phyloP scores from a whole-genome alignment of 35 echinoderm and acorn worm genomes.

The Ophiothrix spiculata region DNA sequence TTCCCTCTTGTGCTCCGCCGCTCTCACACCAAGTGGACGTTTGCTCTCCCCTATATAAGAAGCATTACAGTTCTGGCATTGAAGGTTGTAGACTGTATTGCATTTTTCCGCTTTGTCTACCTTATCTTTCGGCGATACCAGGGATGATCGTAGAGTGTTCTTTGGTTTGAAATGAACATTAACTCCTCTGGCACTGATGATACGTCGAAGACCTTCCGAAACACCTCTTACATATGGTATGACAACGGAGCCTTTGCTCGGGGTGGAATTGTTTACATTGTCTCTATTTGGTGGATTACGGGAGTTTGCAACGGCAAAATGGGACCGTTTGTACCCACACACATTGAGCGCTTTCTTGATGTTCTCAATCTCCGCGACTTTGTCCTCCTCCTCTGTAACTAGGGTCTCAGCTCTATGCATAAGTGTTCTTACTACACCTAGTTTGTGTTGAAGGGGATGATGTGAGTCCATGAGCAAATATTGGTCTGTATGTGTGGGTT shows the following conservation, averaged over 20 bases:
- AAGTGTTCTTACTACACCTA: constrained; percentile 23
- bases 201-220: neutral
- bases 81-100: neutral
- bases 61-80: neutral
- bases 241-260: neutral
- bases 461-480: constrained; percentile 13
- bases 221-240: neutral
- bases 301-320: constrained; percentile 1
- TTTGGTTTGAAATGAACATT: too few relatives aligned
- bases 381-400: constrained; percentile 26
- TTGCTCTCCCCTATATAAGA: neutral
- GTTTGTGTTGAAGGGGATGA: constrained; percentile 23
- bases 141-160: too few relatives aligned
- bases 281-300: constrained; percentile 2
- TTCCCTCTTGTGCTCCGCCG: neutral
- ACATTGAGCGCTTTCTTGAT: neutral
- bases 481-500: constrained; percentile 27
- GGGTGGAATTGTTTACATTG: neutral
- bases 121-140: neutral
- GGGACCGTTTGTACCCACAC: constrained; percentile 19
- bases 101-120: neutral
- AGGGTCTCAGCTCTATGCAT: neutral
- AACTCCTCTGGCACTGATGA: too few relatives aligned
- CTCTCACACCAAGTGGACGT: neutral
- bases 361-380: neutral